Base-by-base conservation (phyloP, 2,797 vertebrate genomes). In the Myioborus miniatus region DNA sequence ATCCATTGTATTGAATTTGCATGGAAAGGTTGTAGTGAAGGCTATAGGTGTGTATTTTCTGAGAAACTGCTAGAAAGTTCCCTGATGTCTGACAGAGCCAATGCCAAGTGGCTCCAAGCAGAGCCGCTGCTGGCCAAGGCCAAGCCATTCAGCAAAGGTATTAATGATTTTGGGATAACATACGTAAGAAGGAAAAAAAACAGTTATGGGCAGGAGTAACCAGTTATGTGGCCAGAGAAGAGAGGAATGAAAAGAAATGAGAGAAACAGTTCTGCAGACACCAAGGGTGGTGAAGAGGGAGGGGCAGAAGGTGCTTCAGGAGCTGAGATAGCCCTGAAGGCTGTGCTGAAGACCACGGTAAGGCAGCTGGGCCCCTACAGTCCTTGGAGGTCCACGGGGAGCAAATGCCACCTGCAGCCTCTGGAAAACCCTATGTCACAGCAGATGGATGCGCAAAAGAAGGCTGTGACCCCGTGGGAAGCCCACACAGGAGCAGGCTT, bases 341-440 rank as follows among this genome's bases (percentile, higher is more conserved):
- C 43, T 50, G 9, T 50, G 56, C 29, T 76, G 37, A 50, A 50
- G 37, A 44, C 43, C 3, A 3, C 5, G 8, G 17, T 37, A 1
- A 44, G 13, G 49, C 56, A 69, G 43, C 49, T 49, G 19, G 36
- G 26, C 32, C 11, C 12, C 55, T 55, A 29, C 7, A 58, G 12
- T 1, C 1, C 52, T 0, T 44, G n/a, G 19, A n/a, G 20, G 16
- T 6, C 18, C 23, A 7, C 19, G 7, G 69, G 30, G 18, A 13
- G 9, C 17, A 32, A 34, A 68, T 7, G 19, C 11, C 39, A 60
- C 34, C 26, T 68, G 34, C 4, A 68, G 47, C 55, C 62, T 22
- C 3, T 60, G 69, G 3, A 47, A 7, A 18, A 41, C 3, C 12
- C 2, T 12, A 2, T 19, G 26, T 22, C 36, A 46, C 17, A 47